Evolutionary conservation across 1,140 invertebrate species (phyloP).

Genomic region (Bombus huntii): DNA sequence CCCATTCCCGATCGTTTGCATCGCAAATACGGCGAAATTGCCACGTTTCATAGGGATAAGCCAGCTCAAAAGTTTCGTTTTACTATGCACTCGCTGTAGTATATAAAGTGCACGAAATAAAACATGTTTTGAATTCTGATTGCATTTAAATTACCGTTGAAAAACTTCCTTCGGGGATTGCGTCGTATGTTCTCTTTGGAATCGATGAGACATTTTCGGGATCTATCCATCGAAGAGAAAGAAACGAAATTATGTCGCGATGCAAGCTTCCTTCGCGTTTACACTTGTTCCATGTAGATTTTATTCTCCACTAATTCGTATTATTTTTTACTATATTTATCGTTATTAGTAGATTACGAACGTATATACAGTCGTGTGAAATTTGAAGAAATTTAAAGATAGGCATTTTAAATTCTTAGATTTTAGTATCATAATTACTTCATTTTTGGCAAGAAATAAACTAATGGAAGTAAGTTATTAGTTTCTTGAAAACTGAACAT

Average conservation of each 20-base stretch:
- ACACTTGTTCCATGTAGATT: background rate
- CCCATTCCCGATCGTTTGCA: conserved; percentile 12
- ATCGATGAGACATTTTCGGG: too few relatives aligned
- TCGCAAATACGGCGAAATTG: conserved; percentile 3
- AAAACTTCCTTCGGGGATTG: too few relatives aligned
- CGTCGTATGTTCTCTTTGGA: too few relatives aligned
- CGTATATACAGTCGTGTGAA: too few relatives aligned
- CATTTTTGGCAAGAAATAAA: too few relatives aligned
- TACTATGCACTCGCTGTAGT: background rate
- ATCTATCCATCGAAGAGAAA: too few relatives aligned
- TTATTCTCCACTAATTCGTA: background rate
- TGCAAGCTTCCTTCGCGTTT: background rate
- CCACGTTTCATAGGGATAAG: background rate
- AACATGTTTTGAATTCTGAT: too few relatives aligned
- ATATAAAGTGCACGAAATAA: background rate
- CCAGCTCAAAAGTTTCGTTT: background rate
- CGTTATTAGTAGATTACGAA: background rate
- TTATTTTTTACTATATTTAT: background rate
- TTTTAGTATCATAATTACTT: too few relatives aligned
- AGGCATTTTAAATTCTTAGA: too few relatives aligned
- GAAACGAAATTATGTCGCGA: background rate
- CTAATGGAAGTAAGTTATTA: too few relatives aligned
- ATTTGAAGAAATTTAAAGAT: too few relatives aligned
- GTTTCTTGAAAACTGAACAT: too few relatives aligned
- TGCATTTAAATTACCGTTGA: background rate